These are phyloP conservation scores for Perca schrenkii DNA, from an alignment of 2,113 vertebrate genomes.

Conservation along the genomic window DNA sequence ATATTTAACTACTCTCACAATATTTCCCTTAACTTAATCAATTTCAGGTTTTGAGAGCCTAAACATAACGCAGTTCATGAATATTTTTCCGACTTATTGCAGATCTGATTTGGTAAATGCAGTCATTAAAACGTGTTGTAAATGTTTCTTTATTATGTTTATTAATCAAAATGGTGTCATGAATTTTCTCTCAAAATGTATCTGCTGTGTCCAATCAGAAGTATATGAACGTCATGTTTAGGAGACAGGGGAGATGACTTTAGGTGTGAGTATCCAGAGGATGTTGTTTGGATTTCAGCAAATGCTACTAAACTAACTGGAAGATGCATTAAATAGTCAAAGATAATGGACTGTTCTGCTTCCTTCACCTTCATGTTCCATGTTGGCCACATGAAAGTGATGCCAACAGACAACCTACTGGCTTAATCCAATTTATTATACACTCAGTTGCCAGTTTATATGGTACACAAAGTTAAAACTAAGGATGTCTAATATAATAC, in stretches of 20 bases:
- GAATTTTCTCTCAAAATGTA: not conserved
- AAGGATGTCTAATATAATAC: constrained; percentile 4
- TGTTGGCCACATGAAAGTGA: not conserved
- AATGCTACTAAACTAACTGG: not conserved
- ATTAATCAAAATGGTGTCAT: not conserved
- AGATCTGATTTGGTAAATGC: not conserved
- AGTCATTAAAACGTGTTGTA: not conserved
- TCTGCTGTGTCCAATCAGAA: too few relatives aligned
- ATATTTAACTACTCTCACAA: too few relatives aligned
- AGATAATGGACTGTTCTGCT: not conserved
- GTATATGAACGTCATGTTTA: too few relatives aligned
- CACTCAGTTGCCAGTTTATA: not conserved
- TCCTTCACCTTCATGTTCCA: not conserved
- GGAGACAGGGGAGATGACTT: too few relatives aligned
- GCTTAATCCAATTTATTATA: not conserved
- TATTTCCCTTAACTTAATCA: too few relatives aligned
- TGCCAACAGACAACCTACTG: not conserved
- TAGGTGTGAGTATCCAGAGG: not conserved
- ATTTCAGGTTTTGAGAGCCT: too few relatives aligned
- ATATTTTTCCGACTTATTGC: not conserved
- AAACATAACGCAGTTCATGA: too few relatives aligned
- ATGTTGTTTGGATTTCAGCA: not conserved
- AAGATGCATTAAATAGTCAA: not conserved
- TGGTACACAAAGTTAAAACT: not conserved
- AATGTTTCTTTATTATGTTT: not conserved